Evolutionary conservation across 2,113 vertebrate species (phyloP), one percentile per base, ranked within the genome.

Genomic region (Odontophorus gujanensis): DNA sequence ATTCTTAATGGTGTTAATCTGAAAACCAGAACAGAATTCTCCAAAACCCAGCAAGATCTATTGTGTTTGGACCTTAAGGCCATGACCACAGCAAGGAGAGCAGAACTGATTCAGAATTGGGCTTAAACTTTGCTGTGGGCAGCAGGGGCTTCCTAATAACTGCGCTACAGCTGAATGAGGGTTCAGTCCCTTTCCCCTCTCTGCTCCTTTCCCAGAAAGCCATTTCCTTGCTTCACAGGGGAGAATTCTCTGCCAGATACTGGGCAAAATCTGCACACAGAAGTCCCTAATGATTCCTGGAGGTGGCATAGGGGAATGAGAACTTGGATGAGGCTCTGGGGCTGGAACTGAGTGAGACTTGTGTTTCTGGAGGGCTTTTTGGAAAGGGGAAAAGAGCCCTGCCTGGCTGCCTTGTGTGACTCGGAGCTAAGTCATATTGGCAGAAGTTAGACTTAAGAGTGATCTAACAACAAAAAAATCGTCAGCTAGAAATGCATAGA

Each of bases 41-140:
- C 34, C 71, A 10, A 42, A 67, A 16, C 1, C 1, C 7, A 12
- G 34, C 61, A 58, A 57, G 38, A n/a, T 1, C 1, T 13, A 3
- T 38, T 80, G 38, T 17, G 11, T 50, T 6, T 8, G 28, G 66
- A 47, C 22, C 17, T 72, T 4, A 55, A 74, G 81, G 38, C 55
- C 21, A 1, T 16, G 45, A 30, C 67, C 2, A 1, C 25, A 15
- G 38, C 9, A 1, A 1, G 26, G 67, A 81, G 45, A 63, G 36
- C 43, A 92, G 57, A 63, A 50, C 68, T 57, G 71, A 2, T 43
- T 84, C 63, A 69, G 34, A 77, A 62, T 2, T 45, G 32, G 45
- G 9, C 66, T 80, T 24, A 78, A 69, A 55, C 2, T 3, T 51
- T 21, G 24, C 76, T 80, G 21, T 32, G 63, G 57, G 25, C 53